These are phyloP conservation scores for Acipenser transmontanus DNA, from an alignment of 2,797 vertebrate species.

Conservation along the genomic window DNA sequence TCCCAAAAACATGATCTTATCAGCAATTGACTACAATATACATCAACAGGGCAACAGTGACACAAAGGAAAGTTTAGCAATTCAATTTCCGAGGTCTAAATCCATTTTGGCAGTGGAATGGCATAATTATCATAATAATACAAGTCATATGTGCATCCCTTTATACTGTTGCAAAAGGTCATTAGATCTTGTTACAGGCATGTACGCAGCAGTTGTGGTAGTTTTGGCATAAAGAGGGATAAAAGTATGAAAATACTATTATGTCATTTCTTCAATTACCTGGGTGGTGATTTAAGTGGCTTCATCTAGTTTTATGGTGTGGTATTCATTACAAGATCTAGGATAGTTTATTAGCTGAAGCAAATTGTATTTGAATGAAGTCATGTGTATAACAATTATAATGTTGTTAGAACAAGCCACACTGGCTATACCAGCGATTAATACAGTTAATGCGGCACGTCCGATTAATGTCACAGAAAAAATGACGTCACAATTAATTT, in stretches of 20 bases:
- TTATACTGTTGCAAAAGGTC: neutral
- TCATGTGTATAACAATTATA: slow-evolving; percentile 7
- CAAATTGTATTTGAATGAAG: slow-evolving; percentile 1
- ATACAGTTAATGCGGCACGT: slow-evolving; percentile 1
- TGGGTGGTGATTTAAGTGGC: neutral
- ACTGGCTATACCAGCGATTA: neutral
- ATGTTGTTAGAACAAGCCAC: slow-evolving; percentile 1
- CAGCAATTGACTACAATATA: neutral
- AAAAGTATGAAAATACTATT: neutral
- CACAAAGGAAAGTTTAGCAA: neutral
- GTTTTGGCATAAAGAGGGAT: neutral
- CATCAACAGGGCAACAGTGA: neutral
- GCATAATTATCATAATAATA: neutral
- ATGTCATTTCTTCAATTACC: slow-evolving; percentile 7
- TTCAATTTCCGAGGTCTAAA: neutral
- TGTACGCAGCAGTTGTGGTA: neutral
- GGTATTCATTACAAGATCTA: neutral
- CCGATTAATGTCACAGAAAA: neutral
- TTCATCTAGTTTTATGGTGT: neutral
- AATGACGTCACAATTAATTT: slow-evolving; percentile 7
- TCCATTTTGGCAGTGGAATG: neutral
- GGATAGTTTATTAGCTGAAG: neutral
- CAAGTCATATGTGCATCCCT: neutral
- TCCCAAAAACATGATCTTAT: neutral
- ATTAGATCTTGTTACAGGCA: neutral